A percentile compares a stretch with the other conserved stretches of the same genome.
phyloP scores from a whole-genome alignment of 2,888 invertebrate species.

The Stenichneumon culpator region DNA sequence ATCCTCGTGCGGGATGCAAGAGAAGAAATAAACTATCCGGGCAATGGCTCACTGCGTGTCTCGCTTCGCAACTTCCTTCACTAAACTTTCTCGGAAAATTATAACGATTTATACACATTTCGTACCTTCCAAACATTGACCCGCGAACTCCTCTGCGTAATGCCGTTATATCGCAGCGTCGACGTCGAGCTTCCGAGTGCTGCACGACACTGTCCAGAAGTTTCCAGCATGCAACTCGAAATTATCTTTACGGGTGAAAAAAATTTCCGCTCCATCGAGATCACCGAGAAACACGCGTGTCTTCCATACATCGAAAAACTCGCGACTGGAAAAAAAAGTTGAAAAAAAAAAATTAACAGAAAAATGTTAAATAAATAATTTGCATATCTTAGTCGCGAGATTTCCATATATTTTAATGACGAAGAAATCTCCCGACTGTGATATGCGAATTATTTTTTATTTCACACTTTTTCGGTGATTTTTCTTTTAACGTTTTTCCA shows the following conservation, averaged over 20 bases:
- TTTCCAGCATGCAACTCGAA: neutral
- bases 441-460: too few species aligned
- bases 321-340: too few species aligned
- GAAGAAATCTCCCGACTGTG: too few species aligned
- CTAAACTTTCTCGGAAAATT: conserved; percentile 41
- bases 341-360: neutral
- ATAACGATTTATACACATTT: conserved; percentile 39
- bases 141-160: conserved; percentile 19
- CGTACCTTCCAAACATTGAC: conserved; percentile 40
- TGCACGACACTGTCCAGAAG: conserved; percentile 16
- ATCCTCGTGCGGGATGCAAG: conserved; percentile 15
- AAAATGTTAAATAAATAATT: too few species aligned
- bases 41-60: conserved; percentile 1
- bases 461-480: too few species aligned
- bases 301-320: too few species aligned
- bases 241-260: neutral
- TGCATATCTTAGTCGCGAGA: too few species aligned
- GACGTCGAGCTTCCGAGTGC: conserved; percentile 33
- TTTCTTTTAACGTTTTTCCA: too few species aligned
- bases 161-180: conserved; percentile 25
- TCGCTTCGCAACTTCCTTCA: conserved; percentile 13
- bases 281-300: neutral
- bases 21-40: conserved; percentile 48
- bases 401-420: too few species aligned
- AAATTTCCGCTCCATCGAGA: neutral